These are phyloP conservation scores for Rattus norvegicus DNA, from an alignment of 2,113 vertebrate genomes.

Conservation along the genomic window GRCr8 NC_086035.1:1433501-1434000, in stretches of 20 bases:
- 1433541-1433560: not conserved
- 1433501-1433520: not conserved
- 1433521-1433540: not conserved
- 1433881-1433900: not conserved
- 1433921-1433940: not conserved
- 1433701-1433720: no score
- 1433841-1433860: not conserved
- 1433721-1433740: not conserved
- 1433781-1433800: not conserved
- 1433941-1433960: not conserved
- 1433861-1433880: not conserved
- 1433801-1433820: not conserved
- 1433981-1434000: conserved; percentile 17
- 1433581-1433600: not conserved
- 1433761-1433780: not conserved
- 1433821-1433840: not conserved
- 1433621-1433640: not conserved
- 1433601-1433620: not conserved
- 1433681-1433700: not conserved
- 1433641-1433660: not conserved
- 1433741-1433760: not conserved
- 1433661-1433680: not conserved
- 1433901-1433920: not conserved
- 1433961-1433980: not conserved
- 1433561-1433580: not conserved